Evolutionary conservation across 1,140 invertebrate species (phyloP), one percentile per base, ranked within the genome.

Genomic region (Pseudomyrmex cubaensis): DNA sequence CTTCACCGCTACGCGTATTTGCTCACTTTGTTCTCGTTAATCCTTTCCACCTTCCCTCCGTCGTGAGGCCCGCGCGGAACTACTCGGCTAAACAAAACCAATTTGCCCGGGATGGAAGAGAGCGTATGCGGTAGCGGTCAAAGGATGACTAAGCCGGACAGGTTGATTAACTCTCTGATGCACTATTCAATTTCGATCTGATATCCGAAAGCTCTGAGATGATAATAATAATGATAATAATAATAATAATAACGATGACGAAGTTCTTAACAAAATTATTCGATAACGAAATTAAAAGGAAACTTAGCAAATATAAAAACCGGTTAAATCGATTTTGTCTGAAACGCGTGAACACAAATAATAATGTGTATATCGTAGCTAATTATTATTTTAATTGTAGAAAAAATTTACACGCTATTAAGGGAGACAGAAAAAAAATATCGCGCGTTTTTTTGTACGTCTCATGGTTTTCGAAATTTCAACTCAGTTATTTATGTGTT

Each of bases 1-100:
- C 92, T 91, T 92, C 90, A 87, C 84, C 85, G 87, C 83, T 85
- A 77, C 85, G 87, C 88, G 73, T 75, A 85, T 89, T 88, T 83
- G 61, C 59, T 86, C 83, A 82, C 75, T 83, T 77, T 74, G 74
- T 86, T 80, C 85, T 83, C 82, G 82, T 83, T 83, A 83, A 78
- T 22, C 63, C 64, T 76, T 67, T 77, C 61, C 61, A 83, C 50
- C 73, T 77, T 61, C 63, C 20, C 54, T n/a, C 20, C 48, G 22
- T 48, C 12, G 77, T 74, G 69, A 74, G 35, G 70, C 44, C 70
- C 48, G 44, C 72, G 59, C 50, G 59, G 7, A 44, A 82, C 70
- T 82, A 80, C 54, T 78, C 64, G 20, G 56, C 52, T 72, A 72
- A 80, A 80, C 72, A 80, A 80, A 80, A 78, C 52, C 54, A 78